Evolutionary conservation across 2,113 vertebrate genomes (phyloP).

Genomic region (Catharus minimus): DNA sequence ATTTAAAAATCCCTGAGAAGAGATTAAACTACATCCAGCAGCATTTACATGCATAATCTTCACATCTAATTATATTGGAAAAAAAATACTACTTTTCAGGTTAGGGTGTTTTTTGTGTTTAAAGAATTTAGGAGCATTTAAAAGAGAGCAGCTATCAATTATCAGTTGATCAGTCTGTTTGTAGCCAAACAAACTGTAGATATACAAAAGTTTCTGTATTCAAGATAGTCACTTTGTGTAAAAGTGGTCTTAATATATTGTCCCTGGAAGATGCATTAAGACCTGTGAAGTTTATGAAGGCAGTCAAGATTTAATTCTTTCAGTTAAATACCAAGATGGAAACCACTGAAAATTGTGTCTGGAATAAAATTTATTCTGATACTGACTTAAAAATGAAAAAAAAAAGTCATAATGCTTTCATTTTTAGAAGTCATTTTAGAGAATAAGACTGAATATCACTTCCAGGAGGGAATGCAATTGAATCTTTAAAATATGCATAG

Average conservation of each 20-base stretch:
- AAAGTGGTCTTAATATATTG: not conserved
- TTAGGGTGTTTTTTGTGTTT: fast-evolving
- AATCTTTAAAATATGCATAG: not conserved
- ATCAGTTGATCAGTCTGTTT: not conserved
- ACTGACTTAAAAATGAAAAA: not conserved
- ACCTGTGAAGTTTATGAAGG: not conserved
- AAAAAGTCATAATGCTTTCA: not conserved
- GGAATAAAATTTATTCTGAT: not conserved
- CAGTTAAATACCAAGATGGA: not conserved
- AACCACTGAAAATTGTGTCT: not conserved
- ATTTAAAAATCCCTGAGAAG: not conserved
- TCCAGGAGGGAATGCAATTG: not conserved
- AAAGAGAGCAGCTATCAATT: not conserved
- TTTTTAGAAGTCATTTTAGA: not conserved
- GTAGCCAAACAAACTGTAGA: not conserved
- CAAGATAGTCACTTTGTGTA: not conserved
- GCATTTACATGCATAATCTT: not conserved
- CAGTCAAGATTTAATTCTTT: not conserved
- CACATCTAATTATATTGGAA: not conserved
- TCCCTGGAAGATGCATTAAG: not conserved
- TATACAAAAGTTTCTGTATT: not conserved
- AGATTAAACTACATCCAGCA: not conserved
- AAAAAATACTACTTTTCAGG: not conserved
- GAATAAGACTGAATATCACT: not conserved
- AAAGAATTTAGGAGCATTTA: not conserved